phyloP scores from a whole-genome alignment of 2,113 vertebrate genomes.

The Picathartes gymnocephalus region DNA sequence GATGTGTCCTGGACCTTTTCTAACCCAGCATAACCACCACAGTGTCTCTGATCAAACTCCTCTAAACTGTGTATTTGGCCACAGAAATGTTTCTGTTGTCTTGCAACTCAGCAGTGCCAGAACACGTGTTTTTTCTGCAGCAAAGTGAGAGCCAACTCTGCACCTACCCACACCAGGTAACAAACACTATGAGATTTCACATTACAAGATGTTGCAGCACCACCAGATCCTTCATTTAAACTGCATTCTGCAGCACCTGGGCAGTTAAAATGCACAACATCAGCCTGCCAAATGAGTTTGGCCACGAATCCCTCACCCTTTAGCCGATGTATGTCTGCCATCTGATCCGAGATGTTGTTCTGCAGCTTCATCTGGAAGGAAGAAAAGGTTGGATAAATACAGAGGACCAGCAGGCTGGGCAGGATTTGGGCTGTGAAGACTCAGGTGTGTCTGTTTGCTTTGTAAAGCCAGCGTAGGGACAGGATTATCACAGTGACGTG shows the following conservation, averaged over 20 bases:
- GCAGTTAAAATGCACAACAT: background rate
- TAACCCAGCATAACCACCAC: background rate
- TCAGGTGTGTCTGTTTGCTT: background rate
- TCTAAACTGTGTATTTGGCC: background rate
- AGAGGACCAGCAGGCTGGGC: rapidly evolving
- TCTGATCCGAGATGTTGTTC: constrained; percentile 83
- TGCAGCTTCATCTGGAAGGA: constrained; percentile 85
- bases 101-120: background rate
- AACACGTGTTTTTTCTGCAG: background rate
- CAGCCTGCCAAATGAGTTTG: background rate
- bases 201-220: rapidly evolving
- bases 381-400: background rate
- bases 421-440: background rate
- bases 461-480: rapidly evolving
- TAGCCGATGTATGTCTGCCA: constrained; percentile 86
- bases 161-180: background rate
- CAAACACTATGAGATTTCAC: background rate
- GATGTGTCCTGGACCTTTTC: background rate
- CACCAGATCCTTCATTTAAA: background rate
- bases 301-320: constrained; percentile 78
- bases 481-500: background rate
- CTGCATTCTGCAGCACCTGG: background rate
- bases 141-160: background rate
- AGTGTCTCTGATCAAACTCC: background rate
- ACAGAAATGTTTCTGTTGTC: rapidly evolving